Evolutionary conservation across 2,113 vertebrate species (phyloP).

Genomic region (Progne subis): DNA sequence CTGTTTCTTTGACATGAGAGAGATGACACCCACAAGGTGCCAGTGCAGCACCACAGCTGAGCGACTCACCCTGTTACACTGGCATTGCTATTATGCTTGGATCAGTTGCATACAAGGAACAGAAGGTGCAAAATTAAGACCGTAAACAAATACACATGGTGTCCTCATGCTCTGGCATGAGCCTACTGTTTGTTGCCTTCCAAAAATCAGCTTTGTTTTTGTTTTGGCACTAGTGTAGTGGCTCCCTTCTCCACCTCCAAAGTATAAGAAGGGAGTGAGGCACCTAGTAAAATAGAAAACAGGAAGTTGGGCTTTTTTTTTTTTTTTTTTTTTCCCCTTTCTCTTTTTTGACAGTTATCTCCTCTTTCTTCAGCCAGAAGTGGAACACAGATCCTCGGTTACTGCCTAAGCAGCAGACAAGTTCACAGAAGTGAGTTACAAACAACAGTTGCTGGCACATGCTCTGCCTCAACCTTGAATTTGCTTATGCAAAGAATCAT

Average conservation of each 20-base stretch:
- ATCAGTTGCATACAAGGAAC: not conserved
- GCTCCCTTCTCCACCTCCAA: not conserved
- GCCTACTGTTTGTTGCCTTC: not conserved
- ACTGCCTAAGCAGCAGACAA: not conserved
- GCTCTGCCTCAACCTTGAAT: not conserved
- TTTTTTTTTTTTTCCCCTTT: too few species aligned
- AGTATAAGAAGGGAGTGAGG: not conserved
- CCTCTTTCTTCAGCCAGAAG: not conserved
- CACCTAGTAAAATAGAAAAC: not conserved
- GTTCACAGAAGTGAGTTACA: accelerated
- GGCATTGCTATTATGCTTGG: not conserved
- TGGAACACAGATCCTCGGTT: not conserved
- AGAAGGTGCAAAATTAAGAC: not conserved
- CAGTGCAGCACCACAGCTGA: not conserved
- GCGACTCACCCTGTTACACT: not conserved
- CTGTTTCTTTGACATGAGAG: not conserved
- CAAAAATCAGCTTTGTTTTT: not conserved
- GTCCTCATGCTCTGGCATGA: not conserved
- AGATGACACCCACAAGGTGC: not conserved
- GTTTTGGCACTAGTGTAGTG: not conserved
- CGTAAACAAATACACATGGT: not conserved
- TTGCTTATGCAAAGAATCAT: not conserved
- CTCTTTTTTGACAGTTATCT: not conserved
- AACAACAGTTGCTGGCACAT: not conserved
- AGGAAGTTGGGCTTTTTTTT: not conserved